Conservation (phyloP, 2,888 invertebrate species). For the Melinopterus prodromus region DNA sequence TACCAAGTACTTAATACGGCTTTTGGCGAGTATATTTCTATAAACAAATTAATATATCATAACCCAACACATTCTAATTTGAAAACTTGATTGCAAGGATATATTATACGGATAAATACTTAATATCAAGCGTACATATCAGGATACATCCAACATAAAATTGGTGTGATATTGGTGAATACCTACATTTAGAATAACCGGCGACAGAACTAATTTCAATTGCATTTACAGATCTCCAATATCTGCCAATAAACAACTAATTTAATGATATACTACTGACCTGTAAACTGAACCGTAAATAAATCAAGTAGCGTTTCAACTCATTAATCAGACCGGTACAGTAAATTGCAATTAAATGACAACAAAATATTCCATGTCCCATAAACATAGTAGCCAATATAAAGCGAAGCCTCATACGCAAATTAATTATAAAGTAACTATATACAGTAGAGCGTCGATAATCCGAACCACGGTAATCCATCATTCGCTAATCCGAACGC, state of each 20-base stretch:
- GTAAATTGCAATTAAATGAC: not conserved
- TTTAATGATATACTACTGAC: not conserved
- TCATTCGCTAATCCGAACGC: too few relatives aligned
- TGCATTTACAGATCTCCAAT: too few relatives aligned
- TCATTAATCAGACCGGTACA: not conserved
- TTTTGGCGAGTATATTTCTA: too few relatives aligned
- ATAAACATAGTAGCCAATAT: not conserved
- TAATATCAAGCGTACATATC: not conserved
- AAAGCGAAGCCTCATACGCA: not conserved
- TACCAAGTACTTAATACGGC: too few relatives aligned
- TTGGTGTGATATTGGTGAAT: not conserved
- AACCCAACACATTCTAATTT: too few relatives aligned
- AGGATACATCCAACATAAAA: not conserved
- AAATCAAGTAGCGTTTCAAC: conserved; percentile 4
- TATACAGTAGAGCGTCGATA: too few relatives aligned
- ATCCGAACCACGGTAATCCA: too few relatives aligned
- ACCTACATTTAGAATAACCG: too few relatives aligned
- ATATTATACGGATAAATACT: not conserved
- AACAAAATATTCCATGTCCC: not conserved
- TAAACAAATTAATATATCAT: too few relatives aligned
- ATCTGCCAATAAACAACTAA: too few relatives aligned
- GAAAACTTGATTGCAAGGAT: too few relatives aligned
- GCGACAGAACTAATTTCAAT: too few relatives aligned
- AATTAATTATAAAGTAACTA: not conserved
- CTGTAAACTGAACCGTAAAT: conserved; percentile 14